These are phyloP conservation scores for Helobdella robusta DNA, from an alignment of 2,888 invertebrate genomes.

Conservation along the genomic window DNA sequence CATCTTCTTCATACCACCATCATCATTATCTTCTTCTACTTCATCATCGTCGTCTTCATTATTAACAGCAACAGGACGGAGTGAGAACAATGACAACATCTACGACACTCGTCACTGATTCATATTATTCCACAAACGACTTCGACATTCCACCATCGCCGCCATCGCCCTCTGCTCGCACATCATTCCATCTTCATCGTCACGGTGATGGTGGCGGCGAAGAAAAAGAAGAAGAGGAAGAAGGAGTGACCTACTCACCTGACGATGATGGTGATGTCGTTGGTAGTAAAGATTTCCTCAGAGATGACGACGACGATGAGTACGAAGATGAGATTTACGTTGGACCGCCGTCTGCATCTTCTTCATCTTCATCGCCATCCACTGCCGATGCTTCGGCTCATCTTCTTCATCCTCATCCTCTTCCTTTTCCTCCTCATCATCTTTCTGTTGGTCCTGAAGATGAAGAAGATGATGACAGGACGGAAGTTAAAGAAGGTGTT, in stretches of 20 bases:
- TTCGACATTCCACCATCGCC: conserved; percentile 8
- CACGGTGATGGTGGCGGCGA: background rate
- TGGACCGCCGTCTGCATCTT: conserved; percentile 4
- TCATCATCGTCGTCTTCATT: too few relatives aligned
- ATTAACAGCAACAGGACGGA: background rate
- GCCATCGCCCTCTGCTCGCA: background rate
- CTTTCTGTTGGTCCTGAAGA: background rate
- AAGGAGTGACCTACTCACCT: background rate
- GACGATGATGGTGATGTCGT: background rate
- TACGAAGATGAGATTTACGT: conserved; percentile 24
- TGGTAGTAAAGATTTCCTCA: background rate
- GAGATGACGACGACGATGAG: conserved; percentile 6
- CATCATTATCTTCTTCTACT: too few relatives aligned
- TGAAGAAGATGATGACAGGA: background rate
- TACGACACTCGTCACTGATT: background rate
- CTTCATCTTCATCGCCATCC: too few relatives aligned
- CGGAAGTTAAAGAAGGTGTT: background rate
- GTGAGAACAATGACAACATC: background rate
- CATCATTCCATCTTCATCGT: background rate
- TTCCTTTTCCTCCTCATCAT: conserved; percentile 4
- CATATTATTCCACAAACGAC: conserved; percentile 5
- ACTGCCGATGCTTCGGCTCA: background rate
- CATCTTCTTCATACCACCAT: too few relatives aligned
- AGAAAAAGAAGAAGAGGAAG: background rate
- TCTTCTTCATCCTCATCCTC: background rate